Evolutionary conservation across 2,113 vertebrate genomes (phyloP).

Genomic region (Bubo scandiacus): DNA sequence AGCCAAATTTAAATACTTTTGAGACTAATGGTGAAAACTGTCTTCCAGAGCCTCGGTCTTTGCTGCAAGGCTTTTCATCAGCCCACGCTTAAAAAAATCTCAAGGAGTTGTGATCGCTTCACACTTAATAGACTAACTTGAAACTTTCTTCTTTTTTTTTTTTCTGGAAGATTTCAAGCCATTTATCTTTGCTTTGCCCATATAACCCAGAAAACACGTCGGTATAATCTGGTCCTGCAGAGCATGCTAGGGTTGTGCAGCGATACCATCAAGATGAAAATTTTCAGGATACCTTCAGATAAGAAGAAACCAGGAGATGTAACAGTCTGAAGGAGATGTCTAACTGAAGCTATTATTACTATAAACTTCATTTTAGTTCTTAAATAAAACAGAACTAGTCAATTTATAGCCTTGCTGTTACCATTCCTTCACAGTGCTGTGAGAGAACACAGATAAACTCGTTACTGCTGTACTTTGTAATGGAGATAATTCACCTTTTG

Average conservation of each 20-base stretch:
- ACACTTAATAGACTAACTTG: neutral
- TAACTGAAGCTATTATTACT: neutral
- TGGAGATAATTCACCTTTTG: slow-evolving; percentile 41
- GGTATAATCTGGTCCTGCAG: neutral
- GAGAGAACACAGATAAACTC: neutral
- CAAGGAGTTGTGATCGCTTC: neutral
- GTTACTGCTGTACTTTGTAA: neutral
- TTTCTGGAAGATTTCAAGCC: neutral
- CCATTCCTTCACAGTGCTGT: neutral
- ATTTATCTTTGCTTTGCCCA: neutral
- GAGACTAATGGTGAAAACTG: neutral
- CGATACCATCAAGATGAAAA: neutral
- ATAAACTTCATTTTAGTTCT: neutral
- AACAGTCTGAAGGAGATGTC: neutral
- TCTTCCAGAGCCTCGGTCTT: neutral
- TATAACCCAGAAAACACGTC: neutral
- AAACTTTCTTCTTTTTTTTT: neutral
- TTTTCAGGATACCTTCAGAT: neutral
- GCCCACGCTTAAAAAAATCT: neutral
- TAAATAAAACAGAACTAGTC: neutral
- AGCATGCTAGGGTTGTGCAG: neutral
- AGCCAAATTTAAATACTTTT: neutral
- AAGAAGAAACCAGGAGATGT: neutral
- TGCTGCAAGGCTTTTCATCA: neutral
- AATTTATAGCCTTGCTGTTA: neutral